phyloP scores from a whole-genome alignment of 2,797 vertebrate genomes.

The Erpetoichthys calabaricus region DNA sequence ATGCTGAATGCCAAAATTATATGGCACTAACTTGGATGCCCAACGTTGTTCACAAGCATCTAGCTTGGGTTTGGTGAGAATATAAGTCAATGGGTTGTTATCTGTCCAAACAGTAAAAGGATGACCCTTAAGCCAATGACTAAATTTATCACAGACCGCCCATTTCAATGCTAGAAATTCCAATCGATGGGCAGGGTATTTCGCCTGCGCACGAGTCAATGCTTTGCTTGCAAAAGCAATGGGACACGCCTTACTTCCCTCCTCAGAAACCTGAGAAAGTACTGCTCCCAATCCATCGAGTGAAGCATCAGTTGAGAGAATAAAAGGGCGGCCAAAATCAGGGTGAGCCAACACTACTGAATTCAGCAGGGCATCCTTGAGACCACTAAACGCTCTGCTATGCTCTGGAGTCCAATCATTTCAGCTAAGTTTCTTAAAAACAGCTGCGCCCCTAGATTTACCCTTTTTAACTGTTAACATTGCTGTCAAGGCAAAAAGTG shows the following conservation, averaged over 20 bases:
- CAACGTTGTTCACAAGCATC: too few species aligned
- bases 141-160: too few species aligned
- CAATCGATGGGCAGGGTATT: constrained; percentile 2
- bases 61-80: too few species aligned
- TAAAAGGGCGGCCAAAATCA: constrained; percentile 8
- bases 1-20: too few species aligned
- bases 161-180: too few species aligned
- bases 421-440: background rate
- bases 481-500: constrained; percentile 13
- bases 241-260: background rate
- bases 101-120: too few species aligned
- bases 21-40: too few species aligned
- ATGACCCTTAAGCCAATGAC: too few species aligned
- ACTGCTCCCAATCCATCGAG: constrained; percentile 9
- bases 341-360: constrained; percentile 11
- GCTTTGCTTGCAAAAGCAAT: constrained; percentile 15
- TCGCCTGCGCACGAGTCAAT: constrained; percentile 6
- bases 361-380: constrained; percentile 9
- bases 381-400: constrained; percentile 2
- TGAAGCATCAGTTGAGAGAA: constrained; percentile 14
- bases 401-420: constrained; percentile 13
- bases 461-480: too few species aligned
- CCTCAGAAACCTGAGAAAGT: constrained; percentile 6
- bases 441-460: too few species aligned
- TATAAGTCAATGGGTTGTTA: too few species aligned